Evolutionary conservation across 2,113 vertebrate species (phyloP).

Genomic region (Pelusios castaneus): DNA sequence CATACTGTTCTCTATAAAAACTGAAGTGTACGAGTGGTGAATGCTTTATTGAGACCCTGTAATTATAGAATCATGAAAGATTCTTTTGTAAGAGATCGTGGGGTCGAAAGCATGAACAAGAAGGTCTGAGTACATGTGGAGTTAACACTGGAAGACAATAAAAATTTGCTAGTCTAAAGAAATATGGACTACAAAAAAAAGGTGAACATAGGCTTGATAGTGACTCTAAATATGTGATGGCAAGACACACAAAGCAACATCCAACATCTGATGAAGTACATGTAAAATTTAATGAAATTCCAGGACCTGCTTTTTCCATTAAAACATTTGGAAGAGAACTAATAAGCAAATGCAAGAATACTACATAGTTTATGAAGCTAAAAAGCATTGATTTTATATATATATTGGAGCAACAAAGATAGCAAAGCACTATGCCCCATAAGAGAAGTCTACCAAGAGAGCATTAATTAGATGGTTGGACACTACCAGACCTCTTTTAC

Average conservation of each 20-base stretch:
- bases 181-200: fast-evolving
- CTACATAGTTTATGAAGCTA: not conserved
- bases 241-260: not conserved
- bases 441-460: not conserved
- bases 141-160: not conserved
- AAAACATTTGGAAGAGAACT: not conserved
- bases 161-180: not conserved
- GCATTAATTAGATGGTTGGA: not conserved
- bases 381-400: not conserved
- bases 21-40: not conserved
- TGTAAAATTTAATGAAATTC: not conserved
- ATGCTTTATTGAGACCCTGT: not conserved
- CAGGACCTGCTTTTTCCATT: not conserved
- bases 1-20: not conserved
- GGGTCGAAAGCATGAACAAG: not conserved
- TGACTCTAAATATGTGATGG: not conserved
- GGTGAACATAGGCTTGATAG: not conserved
- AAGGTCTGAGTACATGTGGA: not conserved
- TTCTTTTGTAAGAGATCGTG: not conserved
- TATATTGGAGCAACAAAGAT: not conserved
- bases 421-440: not conserved
- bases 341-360: not conserved
- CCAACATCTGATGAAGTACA: not conserved
- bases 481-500: not conserved
- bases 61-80: not conserved